Evolutionary conservation across 2,113 vertebrate species (phyloP), one percentile per base, ranked within the genome.

Genomic region (Montifringilla adamsi): DNA sequence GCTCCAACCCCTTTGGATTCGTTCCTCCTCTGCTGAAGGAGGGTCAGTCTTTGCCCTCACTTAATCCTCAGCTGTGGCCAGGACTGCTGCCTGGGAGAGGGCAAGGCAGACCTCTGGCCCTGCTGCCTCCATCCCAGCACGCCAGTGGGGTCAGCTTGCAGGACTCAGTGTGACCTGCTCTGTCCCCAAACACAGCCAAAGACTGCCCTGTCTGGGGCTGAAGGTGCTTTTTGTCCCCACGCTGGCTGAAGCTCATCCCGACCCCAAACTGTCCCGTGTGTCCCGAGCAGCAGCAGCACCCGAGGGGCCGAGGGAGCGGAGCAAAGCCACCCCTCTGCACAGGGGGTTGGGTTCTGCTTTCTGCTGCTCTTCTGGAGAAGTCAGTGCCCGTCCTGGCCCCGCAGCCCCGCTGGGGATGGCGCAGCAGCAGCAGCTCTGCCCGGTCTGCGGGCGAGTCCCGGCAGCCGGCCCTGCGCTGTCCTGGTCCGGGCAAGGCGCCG

Each of bases 1-100:
- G 84, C 78, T 85, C 79, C 77, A 90, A 89, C 90, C 89, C 66
- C 89, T 86, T 84, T 3, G 31, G 86, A 74, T 80, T 90, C 1
- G 0, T 68, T 80, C 76, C 79, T 92, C 81, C 83, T 83, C 64
- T 31, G 59, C 49, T 12, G 18, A 52, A 74, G 86, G 90, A 96
- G 73, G 76, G 72, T 58, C 88, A 47, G 52, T 64, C 90, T 78
- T 93, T 76, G 43, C 56, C 30, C 85, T 84, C 55, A 6, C 68
- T 67, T 76, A 62, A 91, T 93, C 87, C 93, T 96, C 95, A 41
- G 89, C 69, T 47, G 44, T 13, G 78, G 64, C 68, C 91, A 79
- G 90, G 81, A 35, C 68, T 33, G 31, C 15, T 37, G 74, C 85
- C 92, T 33, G 72, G 66, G 53, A 4, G 5, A 87, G 62, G 64